Percentiles rank a stretch among this genome's conserved stretches.
Conservation (phyloP, 2,888 invertebrate species). For the Omphaloscelis lunosa region DNA sequence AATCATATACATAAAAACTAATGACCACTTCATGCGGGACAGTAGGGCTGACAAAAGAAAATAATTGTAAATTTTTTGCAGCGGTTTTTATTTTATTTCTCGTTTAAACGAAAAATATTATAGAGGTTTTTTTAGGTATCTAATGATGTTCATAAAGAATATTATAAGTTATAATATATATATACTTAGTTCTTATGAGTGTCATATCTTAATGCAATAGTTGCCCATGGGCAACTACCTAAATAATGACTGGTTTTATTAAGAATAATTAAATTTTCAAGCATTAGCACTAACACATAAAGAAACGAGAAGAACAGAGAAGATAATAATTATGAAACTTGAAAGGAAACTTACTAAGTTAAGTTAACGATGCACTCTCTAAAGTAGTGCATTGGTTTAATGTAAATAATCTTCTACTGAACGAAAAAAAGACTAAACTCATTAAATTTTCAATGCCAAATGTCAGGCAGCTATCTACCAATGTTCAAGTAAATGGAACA, state of each 20-base stretch:
- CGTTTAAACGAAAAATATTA: neutral
- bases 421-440: no score
- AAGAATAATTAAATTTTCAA: neutral
- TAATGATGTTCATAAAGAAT: neutral
- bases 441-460: no score
- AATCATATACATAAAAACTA: constrained; percentile 60
- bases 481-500: no score
- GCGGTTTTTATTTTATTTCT: neutral
- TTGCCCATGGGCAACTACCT: neutral
- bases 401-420: no score
- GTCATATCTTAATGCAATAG: neutral
- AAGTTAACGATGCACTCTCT: no score
- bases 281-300: neutral
- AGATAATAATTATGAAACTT: neutral
- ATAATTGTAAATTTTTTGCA: neutral
- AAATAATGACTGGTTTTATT: neutral
- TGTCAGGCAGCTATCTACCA: no score
- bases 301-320: neutral
- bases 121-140: neutral
- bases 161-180: no score
- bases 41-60: constrained; percentile 26
- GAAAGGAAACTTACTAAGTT: neutral
- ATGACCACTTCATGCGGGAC: constrained; percentile 29
- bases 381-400: no score
- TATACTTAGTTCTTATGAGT: no score